phyloP scores from a whole-genome alignment of 1,140 invertebrate species.

The Lethrus apterus region DNA sequence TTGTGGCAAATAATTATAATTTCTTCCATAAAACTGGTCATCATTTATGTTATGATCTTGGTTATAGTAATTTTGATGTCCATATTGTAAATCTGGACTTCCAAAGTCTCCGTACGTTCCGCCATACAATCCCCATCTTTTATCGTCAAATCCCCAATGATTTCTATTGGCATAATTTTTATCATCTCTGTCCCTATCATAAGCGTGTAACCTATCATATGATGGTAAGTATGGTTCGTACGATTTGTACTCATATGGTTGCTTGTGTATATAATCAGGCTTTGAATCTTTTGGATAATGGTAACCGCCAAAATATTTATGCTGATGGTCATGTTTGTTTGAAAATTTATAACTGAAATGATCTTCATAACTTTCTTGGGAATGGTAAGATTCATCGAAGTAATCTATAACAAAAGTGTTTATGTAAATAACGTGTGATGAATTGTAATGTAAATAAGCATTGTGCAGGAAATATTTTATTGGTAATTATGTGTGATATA shows the following conservation, averaged over 20 bases:
- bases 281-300: too few relatives aligned
- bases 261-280: neutral
- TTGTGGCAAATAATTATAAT: slow-evolving; percentile 11
- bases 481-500: too few relatives aligned
- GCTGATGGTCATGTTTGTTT: too few relatives aligned
- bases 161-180: slow-evolving; percentile 19
- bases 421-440: too few relatives aligned
- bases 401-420: slow-evolving; percentile 12
- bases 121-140: slow-evolving; percentile 38
- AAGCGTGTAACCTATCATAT: slow-evolving; percentile 3
- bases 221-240: slow-evolving; percentile 19
- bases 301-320: slow-evolving; percentile 5
- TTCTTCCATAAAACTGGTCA: too few relatives aligned
- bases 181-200: slow-evolving; percentile 17
- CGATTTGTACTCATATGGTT: slow-evolving; percentile 8
- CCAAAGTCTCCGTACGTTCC: slow-evolving; percentile 38
- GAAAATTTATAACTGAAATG: too few relatives aligned
- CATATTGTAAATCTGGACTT: neutral
- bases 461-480: too few relatives aligned
- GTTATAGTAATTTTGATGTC: neutral
- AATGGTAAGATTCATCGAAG: slow-evolving; percentile 8
- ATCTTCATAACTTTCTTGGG: slow-evolving; percentile 4
- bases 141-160: slow-evolving; percentile 21
- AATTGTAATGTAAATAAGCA: too few relatives aligned
- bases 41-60: too few relatives aligned